A percentile compares a stretch with the other conserved stretches of the same genome.
phyloP scores from a whole-genome alignment of 2,113 vertebrate genomes.

The Sinocyclocheilus anshuiensis region DNA sequence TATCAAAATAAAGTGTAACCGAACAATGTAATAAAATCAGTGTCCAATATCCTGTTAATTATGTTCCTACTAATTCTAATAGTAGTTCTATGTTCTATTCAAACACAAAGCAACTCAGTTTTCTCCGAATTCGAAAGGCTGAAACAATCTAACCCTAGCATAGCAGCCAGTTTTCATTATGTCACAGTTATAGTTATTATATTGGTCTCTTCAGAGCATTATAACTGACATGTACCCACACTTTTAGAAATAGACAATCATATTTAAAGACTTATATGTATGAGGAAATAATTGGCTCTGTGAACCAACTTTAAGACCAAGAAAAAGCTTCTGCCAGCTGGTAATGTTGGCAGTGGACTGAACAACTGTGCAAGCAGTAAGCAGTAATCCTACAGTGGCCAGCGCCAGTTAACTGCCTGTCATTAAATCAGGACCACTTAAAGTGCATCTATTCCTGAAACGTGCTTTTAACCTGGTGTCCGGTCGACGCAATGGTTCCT shows the following conservation, averaged over 20 bases:
- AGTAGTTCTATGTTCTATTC: not conserved
- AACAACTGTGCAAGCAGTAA: slow-evolving; percentile 28
- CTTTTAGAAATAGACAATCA: not conserved
- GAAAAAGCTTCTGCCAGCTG: slow-evolving; percentile 21
- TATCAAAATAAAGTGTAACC: no score
- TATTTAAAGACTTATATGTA: slow-evolving; percentile 8
- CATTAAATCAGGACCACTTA: not conserved
- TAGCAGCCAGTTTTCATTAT: not conserved
- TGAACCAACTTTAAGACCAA: slow-evolving; percentile 14
- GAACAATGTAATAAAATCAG: not conserved
- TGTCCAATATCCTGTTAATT: not conserved
- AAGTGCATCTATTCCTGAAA: slow-evolving; percentile 40
- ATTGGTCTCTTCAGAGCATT: not conserved
- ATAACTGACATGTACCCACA: slow-evolving; percentile 1
- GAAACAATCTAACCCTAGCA: not conserved
- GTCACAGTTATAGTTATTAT: not conserved
- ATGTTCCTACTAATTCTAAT: not conserved
- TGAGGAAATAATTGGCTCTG: slow-evolving; percentile 5
- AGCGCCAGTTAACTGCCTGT: not conserved
- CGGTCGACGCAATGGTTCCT: slow-evolving; percentile 7
- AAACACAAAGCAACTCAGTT: not conserved
- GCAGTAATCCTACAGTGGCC: slow-evolving; percentile 15
- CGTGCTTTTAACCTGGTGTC: slow-evolving; percentile 25
- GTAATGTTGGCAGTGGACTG: slow-evolving; percentile 4
- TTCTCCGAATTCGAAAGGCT: not conserved